Evolutionary conservation across 2,797 vertebrate species (phyloP), one percentile per base, ranked within the genome.

Genomic region (Urosaurus nigricauda): DNA sequence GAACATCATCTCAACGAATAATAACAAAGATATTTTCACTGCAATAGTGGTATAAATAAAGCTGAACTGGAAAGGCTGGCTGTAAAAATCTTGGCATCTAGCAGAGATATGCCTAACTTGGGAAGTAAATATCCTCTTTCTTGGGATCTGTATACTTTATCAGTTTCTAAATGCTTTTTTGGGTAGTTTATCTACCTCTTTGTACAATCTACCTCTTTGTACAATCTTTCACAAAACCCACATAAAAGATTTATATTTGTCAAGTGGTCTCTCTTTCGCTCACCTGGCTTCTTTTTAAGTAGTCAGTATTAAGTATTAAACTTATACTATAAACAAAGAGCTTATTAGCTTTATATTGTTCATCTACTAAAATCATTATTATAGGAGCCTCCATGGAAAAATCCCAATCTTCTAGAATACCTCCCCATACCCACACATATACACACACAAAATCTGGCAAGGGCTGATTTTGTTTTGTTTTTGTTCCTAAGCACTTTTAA

Each of bases 81-180:
- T 73, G 32, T 87, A 87, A 87, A 58, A 73, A 71, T 60, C 9
- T 75, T 88, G 79, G 40, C 40, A 65, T 47, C 58, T 43, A 53
- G 40, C 17, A 47, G 75, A 83, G 19, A 65, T 74, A 35, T 83
- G 32, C 40, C 70, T 77, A 35, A 12, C 79, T 63, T 32, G 79
- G 9, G n/a, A 47, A 74, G 56, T 63, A 60, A 75, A 35, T n/a
- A 63, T 60, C 12, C 29, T 63, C n/a, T 82, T 60, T 40, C 43
- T 35, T 74, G 51, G 37, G 26, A 47, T 7, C 21, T 12, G 21
- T 87, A 43, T 40, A 60, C 53, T 81, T 47, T 79, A 47, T 73
- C 32, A 74, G 35, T 24, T 58, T 26, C 60, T 51, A 58, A 17
- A n/a, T 26, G n/a, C 32, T n/a, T 80, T 79, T 24, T 21, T 40